Evolutionary conservation across 1,140 invertebrate species (phyloP).

Genomic region (Antheraea pernyi): DNA sequence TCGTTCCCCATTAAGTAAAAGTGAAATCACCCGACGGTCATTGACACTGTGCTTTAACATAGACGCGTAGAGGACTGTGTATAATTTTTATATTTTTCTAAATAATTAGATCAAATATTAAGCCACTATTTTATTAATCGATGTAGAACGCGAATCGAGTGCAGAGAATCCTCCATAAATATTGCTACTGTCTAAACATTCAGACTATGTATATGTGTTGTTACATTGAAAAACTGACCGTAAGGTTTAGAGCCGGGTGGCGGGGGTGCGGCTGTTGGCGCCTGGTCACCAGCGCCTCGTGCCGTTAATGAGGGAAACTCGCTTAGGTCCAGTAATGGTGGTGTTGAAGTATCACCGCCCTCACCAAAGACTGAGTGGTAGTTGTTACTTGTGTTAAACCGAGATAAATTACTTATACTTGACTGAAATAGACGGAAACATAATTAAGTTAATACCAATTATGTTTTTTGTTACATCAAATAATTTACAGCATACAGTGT

Average conservation of each 20-base stretch:
- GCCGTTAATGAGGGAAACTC: constrained; percentile 94
- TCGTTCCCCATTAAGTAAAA: no score
- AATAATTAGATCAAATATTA: no score
- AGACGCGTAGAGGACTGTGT: no score
- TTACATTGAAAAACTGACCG: constrained; percentile 78
- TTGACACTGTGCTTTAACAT: no score
- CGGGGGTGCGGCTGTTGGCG: constrained; percentile 88
- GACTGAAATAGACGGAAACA: constrained; percentile 38
- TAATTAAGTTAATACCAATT: background rate
- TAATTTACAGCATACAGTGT: no score
- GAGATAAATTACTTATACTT: constrained; percentile 68
- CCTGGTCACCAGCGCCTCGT: constrained; percentile 82
- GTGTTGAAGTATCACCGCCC: constrained; percentile 86
- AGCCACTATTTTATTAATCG: no score
- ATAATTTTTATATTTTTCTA: no score
- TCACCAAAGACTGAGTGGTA: constrained; percentile 86
- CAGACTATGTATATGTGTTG: no score
- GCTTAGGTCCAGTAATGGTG: constrained; percentile 91
- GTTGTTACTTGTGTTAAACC: constrained; percentile 63
- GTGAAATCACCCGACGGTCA: no score
- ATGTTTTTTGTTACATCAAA: background rate
- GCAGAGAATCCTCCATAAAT: no score
- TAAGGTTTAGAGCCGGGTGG: constrained; percentile 94
- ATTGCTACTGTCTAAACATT: no score
- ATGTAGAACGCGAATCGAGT: no score